These are phyloP conservation scores for Toxotes chatareus DNA, from an alignment of 2,113 vertebrate genomes.

Conservation along the genomic window DNA sequence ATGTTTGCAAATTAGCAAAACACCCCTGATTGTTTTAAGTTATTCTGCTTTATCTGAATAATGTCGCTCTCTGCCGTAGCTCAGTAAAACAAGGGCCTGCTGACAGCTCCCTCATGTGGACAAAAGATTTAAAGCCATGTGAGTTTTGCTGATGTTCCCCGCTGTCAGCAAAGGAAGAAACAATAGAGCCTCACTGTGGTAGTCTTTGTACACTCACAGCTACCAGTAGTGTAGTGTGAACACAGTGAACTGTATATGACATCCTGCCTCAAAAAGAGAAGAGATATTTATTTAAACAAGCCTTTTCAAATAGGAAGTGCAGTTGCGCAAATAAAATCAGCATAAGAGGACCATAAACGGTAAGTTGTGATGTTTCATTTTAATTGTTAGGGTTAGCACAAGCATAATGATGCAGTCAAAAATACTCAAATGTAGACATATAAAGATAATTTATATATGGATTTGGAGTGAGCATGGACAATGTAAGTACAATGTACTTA, in stretches of 20 bases:
- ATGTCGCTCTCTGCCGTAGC: not conserved
- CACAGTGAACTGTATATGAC: not conserved
- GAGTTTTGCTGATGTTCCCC: not conserved
- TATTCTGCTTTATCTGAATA: not conserved
- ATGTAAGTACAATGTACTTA: too few species aligned
- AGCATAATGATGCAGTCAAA: not conserved
- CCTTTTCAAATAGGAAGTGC: not conserved
- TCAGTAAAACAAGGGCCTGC: not conserved
- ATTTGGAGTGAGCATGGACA: too few species aligned
- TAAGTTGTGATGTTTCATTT: not conserved
- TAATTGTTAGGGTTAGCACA: not conserved
- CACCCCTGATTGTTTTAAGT: not conserved
- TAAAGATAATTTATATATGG: not conserved
- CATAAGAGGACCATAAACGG: not conserved
- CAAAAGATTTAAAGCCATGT: conserved; percentile 1
- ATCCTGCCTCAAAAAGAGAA: conserved; percentile 8
- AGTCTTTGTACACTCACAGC: too few species aligned
- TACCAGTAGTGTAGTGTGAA: not conserved
- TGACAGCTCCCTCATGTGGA: conserved; percentile 64
- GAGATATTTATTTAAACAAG: too few species aligned
- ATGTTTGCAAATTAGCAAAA: not conserved
- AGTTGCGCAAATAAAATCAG: not conserved
- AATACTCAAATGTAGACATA: not conserved
- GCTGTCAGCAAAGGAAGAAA: not conserved
- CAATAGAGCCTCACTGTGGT: too few species aligned